Base-by-base conservation (phyloP, 2,888 invertebrate genomes). In the Drosophila percnosoma region DNA sequence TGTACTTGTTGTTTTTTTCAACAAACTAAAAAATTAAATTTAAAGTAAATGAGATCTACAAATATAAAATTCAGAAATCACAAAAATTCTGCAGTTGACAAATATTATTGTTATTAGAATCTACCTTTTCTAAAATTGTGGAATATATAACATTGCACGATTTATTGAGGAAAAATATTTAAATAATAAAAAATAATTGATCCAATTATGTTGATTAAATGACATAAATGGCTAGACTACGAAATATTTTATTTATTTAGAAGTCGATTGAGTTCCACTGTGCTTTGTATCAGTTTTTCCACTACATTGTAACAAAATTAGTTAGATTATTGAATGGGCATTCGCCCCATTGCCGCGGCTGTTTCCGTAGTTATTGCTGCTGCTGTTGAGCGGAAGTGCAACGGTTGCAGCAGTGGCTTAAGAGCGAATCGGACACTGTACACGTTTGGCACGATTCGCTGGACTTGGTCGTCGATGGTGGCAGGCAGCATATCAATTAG, bases 401-500 rank as follows among this genome's bases (percentile, higher is more conserved):
- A 70, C 34, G 60, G 42, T 45, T 48, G 72, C 58, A 68, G 73
- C 76, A 80, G 69, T 76, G 68, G 75, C 73, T 75, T 74, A 73
- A 75, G 72, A 71, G 73, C 57, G 54, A 67, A 58, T 49, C 59
- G 72, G 45, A 54, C 72, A 62, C 52, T 64, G 65, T 34, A 42
- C 66, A 75, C 58, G 73, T 73, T 75, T 79, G 80, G 65, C 58
- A 66, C 78, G 67, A 62, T 83, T 73, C 82, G 64, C 40, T 71
- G 75, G 60, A 69, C 68, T 69, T 65, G 62, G 45, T 67, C 58
- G 55, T 54, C 59, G 38, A 82, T 78, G 78, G 60, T 67, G 61
- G 74, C 78, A 76, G 87, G 68, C 76, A 75, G 87, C 84, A 87
- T 84, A 85, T 84, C 81, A 85, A 87, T 87, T 85, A 84, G 83